These are phyloP conservation scores for Sarcophaga subvicina DNA, from an alignment of 2,888 invertebrate genomes.

Conservation along the genomic window DNA sequence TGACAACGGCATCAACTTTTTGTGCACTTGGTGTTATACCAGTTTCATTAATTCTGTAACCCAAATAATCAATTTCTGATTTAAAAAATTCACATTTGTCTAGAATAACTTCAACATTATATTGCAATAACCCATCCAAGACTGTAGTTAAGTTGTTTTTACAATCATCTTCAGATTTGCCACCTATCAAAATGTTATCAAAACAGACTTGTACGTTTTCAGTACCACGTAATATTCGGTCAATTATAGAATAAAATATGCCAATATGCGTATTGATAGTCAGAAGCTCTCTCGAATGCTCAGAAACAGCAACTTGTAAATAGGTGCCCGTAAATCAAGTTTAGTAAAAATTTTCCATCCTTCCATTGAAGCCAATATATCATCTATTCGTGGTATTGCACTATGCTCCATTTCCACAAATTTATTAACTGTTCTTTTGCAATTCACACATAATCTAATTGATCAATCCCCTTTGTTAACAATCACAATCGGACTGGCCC, in stretches of 20 bases:
- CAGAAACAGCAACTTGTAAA: slow-evolving; percentile 41
- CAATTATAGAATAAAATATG: slow-evolving; percentile 27
- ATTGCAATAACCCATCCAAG: slow-evolving; percentile 34
- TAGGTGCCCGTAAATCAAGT: slow-evolving; percentile 50
- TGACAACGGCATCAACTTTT: slow-evolving; percentile 35
- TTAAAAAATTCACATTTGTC: slow-evolving; percentile 65
- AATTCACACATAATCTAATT: slow-evolving; percentile 76
- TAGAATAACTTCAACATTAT: slow-evolving; percentile 63
- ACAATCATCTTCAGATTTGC: slow-evolving; percentile 15
- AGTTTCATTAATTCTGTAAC: slow-evolving; percentile 37
- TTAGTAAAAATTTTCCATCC: slow-evolving; percentile 48
- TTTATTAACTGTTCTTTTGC: slow-evolving; percentile 71
- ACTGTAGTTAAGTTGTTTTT: slow-evolving; percentile 21
- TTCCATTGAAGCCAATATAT: slow-evolving; percentile 64
- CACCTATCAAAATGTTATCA: slow-evolving; percentile 39
- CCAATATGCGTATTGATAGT: slow-evolving; percentile 52
- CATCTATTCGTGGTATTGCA: slow-evolving; percentile 70
- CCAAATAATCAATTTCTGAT: slow-evolving; percentile 54
- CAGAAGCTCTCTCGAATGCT: slow-evolving; percentile 42
- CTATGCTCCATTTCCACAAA: slow-evolving; percentile 72
- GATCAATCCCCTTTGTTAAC: slow-evolving; percentile 72
- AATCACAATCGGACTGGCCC: slow-evolving; percentile 74
- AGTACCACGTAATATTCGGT: slow-evolving; percentile 5
- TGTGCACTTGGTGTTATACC: slow-evolving; percentile 52
- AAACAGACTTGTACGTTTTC: slow-evolving; percentile 28